Evolutionary conservation across 2,113 vertebrate species (phyloP).

Genomic region (Erythrolamprus reginae): DNA sequence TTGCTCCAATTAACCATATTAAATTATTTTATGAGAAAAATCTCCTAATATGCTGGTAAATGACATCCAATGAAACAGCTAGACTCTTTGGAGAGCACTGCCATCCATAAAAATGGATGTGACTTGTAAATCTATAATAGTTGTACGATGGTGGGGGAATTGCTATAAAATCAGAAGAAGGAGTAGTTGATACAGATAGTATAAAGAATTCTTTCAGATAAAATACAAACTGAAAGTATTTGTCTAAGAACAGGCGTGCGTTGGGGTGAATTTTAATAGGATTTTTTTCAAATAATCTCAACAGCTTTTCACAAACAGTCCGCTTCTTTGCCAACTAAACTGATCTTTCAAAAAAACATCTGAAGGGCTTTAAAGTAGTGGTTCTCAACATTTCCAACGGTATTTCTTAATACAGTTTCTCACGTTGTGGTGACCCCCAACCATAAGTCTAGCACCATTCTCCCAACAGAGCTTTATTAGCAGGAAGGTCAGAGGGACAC

Average conservation of each 20-base stretch:
- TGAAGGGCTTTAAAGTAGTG: conserved; percentile 28
- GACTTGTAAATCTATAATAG: conserved; percentile 50
- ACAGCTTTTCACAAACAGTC: conserved; percentile 29
- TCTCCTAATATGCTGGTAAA: conserved; percentile 34
- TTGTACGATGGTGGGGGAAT: neutral
- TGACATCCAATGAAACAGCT: conserved; percentile 33
- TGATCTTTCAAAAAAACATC: neutral
- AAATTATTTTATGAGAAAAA: conserved; percentile 51
- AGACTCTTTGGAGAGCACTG: conserved; percentile 23
- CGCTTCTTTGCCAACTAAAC: neutral
- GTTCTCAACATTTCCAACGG: too few species aligned
- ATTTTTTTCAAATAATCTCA: conserved; percentile 20
- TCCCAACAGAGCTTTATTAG: too few species aligned
- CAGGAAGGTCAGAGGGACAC: too few species aligned
- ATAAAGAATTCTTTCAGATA: conserved; percentile 29
- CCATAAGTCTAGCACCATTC: too few species aligned
- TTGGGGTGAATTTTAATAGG: conserved; percentile 36
- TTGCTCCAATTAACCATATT: conserved; percentile 42
- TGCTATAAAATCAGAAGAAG: conserved; percentile 45
- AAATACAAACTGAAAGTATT: conserved; percentile 45
- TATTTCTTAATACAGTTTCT: too few species aligned
- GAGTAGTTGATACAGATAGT: conserved; percentile 25
- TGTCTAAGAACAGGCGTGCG: conserved; percentile 31
- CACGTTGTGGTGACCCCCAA: too few species aligned
- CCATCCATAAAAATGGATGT: conserved; percentile 44